Evolutionary conservation across 1,140 invertebrate genomes (phyloP), one percentile per base, ranked within the genome.

Genomic region (Apis cerana): DNA sequence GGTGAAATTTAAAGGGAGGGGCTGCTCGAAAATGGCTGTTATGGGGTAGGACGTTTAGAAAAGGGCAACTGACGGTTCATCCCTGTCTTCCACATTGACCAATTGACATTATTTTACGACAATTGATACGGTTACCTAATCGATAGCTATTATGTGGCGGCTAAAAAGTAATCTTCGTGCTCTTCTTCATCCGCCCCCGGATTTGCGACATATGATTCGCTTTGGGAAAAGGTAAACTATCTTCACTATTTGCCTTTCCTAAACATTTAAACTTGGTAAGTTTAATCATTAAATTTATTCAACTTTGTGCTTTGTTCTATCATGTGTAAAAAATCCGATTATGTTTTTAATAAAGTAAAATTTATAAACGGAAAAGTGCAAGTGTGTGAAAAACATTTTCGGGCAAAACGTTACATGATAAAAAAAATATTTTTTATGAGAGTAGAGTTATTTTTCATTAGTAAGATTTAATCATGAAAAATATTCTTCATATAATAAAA

Each of bases 11-110:
- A 88, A 92, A 92, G 91, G 91, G 91, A 92, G 91, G 91, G 91
- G 91, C 91, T 91, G 85, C 84, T 87, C 87, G 87, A 91, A 92
- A 92, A 92, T 92, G 91, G 91, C 91, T 90, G 91, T 89, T 90
- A 90, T 86, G 83, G 89, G 85, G 90, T 88, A 88, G 87, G 83
- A 88, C 84, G 87, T 91, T 85, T 80, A 84, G 85, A 90, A 84
- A 88, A 87, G 90, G 87, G 85, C 91, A 84, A 92, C 86, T 91
- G 83, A 91, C 86, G 86, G 81, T 87, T 83, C 81, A 69, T 85
- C 81, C 85, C 83, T 83, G 87, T 88, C 89, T 89, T 89, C 86
- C 88, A 83, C 75, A 77, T 52, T 80, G 83, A 90, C 87, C 86
- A 89, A 90, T 90, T 89, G 86, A 90, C 86, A 87, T 84, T 89